Percentiles rank a stretch among this genome's conserved stretches.
Evolutionary conservation across 2,797 vertebrate species (phyloP).

Genomic region (Lates japonicus): DNA sequence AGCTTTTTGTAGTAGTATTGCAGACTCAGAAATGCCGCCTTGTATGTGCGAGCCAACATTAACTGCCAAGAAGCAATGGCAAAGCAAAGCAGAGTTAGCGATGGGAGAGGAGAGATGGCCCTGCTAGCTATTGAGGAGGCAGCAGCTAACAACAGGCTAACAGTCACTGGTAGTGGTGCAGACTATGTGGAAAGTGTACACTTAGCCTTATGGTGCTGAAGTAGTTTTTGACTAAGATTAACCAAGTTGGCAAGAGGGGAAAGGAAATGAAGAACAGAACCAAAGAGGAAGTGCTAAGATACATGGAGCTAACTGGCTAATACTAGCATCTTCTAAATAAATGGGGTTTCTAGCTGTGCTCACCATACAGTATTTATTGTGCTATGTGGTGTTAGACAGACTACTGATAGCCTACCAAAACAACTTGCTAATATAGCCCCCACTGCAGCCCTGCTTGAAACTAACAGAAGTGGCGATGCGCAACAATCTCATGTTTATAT

Average conservation of each 20-base stretch:
- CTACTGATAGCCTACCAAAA: background rate
- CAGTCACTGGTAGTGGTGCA: constrained; percentile 30
- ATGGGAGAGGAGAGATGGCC: constrained; percentile 37
- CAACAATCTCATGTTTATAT: constrained; percentile 33
- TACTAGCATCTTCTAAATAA: background rate
- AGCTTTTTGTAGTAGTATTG: constrained; percentile 40
- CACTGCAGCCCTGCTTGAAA: background rate
- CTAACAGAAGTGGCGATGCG: background rate
- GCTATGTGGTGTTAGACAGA: background rate
- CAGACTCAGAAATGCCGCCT: constrained; percentile 38
- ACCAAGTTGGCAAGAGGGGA: constrained; percentile 5
- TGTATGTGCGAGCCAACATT: constrained; percentile 46
- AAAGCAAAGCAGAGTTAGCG: constrained; percentile 38
- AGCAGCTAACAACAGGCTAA: constrained; percentile 40
- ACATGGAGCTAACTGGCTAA: background rate
- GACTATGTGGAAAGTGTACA: constrained; percentile 12
- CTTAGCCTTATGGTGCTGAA: constrained; percentile 26
- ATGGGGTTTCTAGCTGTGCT: background rate
- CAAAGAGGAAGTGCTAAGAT: background rate
- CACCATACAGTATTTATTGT: background rate
- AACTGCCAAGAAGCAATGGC: constrained; percentile 56
- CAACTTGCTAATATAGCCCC: background rate
- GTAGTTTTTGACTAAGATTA: constrained; percentile 1
- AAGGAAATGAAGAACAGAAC: background rate
- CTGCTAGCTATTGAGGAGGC: constrained; percentile 54